A percentile compares a stretch with the other conserved stretches of the same genome.
Conservation (phyloP, 2,888 invertebrate genomes). For the Leucophenga maculata region DNA sequence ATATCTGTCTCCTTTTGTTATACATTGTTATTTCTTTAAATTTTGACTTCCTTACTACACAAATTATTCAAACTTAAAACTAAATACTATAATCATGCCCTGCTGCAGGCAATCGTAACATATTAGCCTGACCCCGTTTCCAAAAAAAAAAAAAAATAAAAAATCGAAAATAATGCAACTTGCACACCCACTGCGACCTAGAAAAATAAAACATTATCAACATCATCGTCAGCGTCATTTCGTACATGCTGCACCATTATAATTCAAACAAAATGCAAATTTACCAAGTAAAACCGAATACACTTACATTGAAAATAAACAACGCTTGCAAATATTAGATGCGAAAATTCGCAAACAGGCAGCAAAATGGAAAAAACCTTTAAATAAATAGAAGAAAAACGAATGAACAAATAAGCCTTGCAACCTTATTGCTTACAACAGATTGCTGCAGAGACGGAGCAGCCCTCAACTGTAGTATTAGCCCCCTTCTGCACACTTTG, state of each 20-base stretch:
- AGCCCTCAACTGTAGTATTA: neutral
- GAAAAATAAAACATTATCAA: no score
- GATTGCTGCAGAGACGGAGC: constrained; percentile 3
- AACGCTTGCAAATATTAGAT: constrained; percentile 1
- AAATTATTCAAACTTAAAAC: no score
- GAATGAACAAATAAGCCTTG: constrained; percentile 6
- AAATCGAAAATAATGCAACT: no score
- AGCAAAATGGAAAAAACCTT: neutral
- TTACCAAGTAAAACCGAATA: neutral
- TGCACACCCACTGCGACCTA: no score
- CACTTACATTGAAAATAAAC: neutral
- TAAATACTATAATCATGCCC: no score
- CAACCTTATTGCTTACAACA: constrained; percentile 3
- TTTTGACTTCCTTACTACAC: no score
- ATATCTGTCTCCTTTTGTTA: no score
- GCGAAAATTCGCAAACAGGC: neutral
- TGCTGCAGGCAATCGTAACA: no score
- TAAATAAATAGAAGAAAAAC: neutral
- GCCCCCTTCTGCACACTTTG: neutral
- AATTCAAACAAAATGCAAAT: constrained; percentile 2
- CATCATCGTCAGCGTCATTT: no score
- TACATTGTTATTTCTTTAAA: no score
- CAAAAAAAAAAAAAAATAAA: no score
- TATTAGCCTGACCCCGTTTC: no score
- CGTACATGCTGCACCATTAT: neutral